phyloP scores from a whole-genome alignment of 1,140 invertebrate species.

The Sycobia sp. region DNA sequence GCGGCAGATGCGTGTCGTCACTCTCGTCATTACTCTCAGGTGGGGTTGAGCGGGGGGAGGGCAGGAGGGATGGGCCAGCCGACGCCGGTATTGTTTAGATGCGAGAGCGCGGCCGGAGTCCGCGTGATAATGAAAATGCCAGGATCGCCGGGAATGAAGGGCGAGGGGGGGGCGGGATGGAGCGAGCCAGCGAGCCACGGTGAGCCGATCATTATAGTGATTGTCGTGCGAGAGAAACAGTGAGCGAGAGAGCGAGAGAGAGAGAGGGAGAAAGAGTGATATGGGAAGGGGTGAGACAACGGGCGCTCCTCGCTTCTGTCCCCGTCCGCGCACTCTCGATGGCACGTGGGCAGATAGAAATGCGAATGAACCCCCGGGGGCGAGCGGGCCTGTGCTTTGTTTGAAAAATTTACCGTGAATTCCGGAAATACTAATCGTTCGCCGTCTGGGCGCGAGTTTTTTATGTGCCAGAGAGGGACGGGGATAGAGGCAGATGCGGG shows the following conservation, averaged over 20 bases:
- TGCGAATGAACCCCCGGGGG: not conserved
- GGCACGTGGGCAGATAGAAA: not conserved
- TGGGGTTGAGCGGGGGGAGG: not conserved
- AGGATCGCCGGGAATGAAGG: slow-evolving; percentile 18
- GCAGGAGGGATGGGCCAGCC: not conserved
- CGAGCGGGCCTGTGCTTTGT: slow-evolving; percentile 5
- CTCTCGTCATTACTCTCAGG: slow-evolving; percentile 28
- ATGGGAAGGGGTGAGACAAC: no score
- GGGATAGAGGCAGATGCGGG: no score
- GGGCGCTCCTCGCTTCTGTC: no score
- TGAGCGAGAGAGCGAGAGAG: no score
- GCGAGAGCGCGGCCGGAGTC: no score
- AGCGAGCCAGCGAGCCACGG: no score
- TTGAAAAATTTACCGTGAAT: slow-evolving; percentile 26
- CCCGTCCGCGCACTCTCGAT: not conserved
- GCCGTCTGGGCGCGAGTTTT: not conserved
- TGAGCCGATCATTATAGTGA: slow-evolving; percentile 27
- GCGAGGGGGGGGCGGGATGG: no score
- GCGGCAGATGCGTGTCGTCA: slow-evolving; percentile 23
- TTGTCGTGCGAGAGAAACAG: slow-evolving; percentile 24
- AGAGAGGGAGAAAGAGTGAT: no score
- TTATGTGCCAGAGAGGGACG: no score
- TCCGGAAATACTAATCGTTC: slow-evolving; percentile 26
- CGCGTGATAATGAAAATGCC: slow-evolving; percentile 34
- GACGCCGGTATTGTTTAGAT: slow-evolving; percentile 19